Percentiles rank a stretch among this genome's conserved stretches.
Conservation (phyloP, 2,888 invertebrate genomes). For the Achlya flavicornis region DNA sequence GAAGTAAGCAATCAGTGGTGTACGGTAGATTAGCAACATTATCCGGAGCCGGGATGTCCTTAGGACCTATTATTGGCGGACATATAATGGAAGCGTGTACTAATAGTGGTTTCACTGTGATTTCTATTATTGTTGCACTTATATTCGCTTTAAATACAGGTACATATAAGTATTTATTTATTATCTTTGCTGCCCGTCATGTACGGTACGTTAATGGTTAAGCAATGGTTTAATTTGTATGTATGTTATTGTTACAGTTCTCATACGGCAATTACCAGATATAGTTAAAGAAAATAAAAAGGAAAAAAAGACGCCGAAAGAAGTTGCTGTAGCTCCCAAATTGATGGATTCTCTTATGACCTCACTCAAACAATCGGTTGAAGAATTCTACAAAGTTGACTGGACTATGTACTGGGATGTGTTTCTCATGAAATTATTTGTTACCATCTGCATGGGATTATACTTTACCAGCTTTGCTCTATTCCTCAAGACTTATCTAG, state of each 20-base stretch:
- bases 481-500: slow-evolving; percentile 70
- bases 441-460: slow-evolving; percentile 72
- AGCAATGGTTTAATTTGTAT: too few relatives aligned
- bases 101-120: slow-evolving; percentile 76
- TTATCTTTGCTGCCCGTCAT: too few relatives aligned
- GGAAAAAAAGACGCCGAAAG: slow-evolving; percentile 18
- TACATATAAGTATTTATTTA: slow-evolving; percentile 23
- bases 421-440: slow-evolving; percentile 77
- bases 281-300: slow-evolving; percentile 30
- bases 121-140: slow-evolving; percentile 52
- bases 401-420: slow-evolving; percentile 80
- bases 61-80: slow-evolving; percentile 86
- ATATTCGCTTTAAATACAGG: slow-evolving; percentile 48
- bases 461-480: slow-evolving; percentile 77
- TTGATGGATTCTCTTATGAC: slow-evolving; percentile 35
- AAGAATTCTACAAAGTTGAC: slow-evolving; percentile 71
- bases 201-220: too few relatives aligned
- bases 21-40: slow-evolving; percentile 84
- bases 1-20: slow-evolving; percentile 71
- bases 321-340: slow-evolving; percentile 29
- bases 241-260: slow-evolving; percentile 37
- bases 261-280: slow-evolving; percentile 44
- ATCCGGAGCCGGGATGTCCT: slow-evolving; percentile 84
- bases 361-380: slow-evolving; percentile 56
- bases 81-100: slow-evolving; percentile 77